Base-by-base conservation (phyloP, 2,113 vertebrate species). In the Panurus biarmicus region DNA sequence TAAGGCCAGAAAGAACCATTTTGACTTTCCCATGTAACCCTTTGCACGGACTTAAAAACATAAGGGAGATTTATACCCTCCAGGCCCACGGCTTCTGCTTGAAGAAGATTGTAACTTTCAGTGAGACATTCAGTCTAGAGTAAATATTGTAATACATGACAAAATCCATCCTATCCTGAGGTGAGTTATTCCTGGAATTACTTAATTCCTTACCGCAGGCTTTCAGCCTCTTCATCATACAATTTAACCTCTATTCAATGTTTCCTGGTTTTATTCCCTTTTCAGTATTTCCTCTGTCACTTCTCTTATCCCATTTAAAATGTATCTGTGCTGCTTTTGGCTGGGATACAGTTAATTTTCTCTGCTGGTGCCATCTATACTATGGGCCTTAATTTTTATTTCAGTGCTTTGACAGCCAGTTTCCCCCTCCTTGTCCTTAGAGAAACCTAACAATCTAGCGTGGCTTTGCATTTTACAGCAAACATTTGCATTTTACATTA, bases 391-490 rank as follows among this genome's bases (percentile, higher is more conserved):
- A 8, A 10, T 71, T 87, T 87, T 78, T 45, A 51, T 40, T 67
- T 53, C 50, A 33, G 42, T 45, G 50, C 21, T 89, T 45, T 65
- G 57, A 56, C 65, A 92, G 51, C 16, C 60, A 67, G 5, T 18
- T 67, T 48, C 8, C 60, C 18, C 8, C 10, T 60, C 31, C 26
- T 22, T 7, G 13, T n/a, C 33, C 25, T 61, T 14, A 57, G 2
- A 89, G 70, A 82, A 85, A 61, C 35, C 24, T 36, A 56, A 50
- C 0, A 0, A 53, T 26, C 33, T 19, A 48, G 6, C 0, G 0
- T 12, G 38, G 54, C 44, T 73, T 82, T 62, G 25, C 33, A 45
- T 28, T 56, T 56, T 17, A 17, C 26, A 18, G 23, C 14, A 35
- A 51, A 70, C 47, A 38, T 70, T 38, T 51, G 29, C 31, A 56